Evolutionary conservation across 2,888 invertebrate genomes (phyloP).

Genomic region (Lordiphosa fenestrarum): DNA sequence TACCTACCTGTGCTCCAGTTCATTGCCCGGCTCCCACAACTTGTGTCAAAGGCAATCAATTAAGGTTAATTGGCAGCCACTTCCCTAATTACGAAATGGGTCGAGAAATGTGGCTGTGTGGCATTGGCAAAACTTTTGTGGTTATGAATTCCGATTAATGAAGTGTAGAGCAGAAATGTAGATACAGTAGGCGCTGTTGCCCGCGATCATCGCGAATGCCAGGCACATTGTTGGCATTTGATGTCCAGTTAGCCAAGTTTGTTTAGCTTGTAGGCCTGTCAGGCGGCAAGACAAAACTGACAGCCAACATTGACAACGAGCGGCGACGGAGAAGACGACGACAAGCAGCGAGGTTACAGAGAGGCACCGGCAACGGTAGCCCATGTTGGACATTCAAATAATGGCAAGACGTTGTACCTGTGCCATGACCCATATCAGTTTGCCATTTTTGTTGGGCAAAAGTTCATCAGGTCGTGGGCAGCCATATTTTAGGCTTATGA

Average conservation of each 20-base stretch:
- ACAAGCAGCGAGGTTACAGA: conserved; percentile 30
- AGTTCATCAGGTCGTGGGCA: conserved; percentile 59
- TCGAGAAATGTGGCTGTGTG: conserved; percentile 31
- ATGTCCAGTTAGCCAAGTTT: conserved; percentile 62
- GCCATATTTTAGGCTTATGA: conserved; percentile 38
- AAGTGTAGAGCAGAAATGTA: conserved; percentile 52
- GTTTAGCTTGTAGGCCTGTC: conserved; percentile 65
- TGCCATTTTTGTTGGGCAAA: conserved; percentile 18
- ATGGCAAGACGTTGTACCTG: conserved; percentile 58
- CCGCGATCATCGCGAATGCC: conserved; percentile 39
- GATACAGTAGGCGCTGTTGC: conserved; percentile 29
- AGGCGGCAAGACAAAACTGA: conserved; percentile 67
- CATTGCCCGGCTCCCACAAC: conserved; percentile 58
- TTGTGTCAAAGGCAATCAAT: conserved; percentile 72
- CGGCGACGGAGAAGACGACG: conserved; percentile 28
- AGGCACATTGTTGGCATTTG: conserved; percentile 40
- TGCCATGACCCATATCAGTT: conserved; percentile 56
- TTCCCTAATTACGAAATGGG: conserved; percentile 70
- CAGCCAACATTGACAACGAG: conserved; percentile 71
- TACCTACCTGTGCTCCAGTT: conserved; percentile 43
- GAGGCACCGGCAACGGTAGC: conserved; percentile 58
- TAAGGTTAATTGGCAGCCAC: conserved; percentile 71
- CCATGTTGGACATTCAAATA: conserved; percentile 69
- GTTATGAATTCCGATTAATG: conserved; percentile 70
- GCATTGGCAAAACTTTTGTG: conserved; percentile 51